Conservation (phyloP, 2,888 invertebrate species). For the Branchipolynoe longqiensis region DNA sequence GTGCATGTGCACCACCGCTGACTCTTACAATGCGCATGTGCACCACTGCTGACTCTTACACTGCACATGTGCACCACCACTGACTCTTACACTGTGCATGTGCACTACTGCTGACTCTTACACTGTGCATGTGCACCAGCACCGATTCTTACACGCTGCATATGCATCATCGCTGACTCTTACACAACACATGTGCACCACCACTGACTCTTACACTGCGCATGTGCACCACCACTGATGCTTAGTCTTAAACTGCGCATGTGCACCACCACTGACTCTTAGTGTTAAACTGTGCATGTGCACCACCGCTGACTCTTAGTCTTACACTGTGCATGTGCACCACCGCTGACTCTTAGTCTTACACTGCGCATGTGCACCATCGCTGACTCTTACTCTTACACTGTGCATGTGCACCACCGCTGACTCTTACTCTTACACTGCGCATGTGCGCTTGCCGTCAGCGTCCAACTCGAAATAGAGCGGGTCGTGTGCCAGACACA, state of each 20-base stretch:
- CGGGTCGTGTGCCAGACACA: slow-evolving; percentile 26
- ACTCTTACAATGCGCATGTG: too few relatives aligned
- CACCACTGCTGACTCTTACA: too few relatives aligned
- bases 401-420: not conserved
- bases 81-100: not conserved
- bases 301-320: not conserved
- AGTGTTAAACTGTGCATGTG: not conserved
- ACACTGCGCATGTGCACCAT: slow-evolving; percentile 48
- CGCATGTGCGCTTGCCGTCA: slow-evolving; percentile 47
- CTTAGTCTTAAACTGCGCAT: not conserved
- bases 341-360: too few relatives aligned
- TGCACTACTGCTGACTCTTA: not conserved
- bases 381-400: not conserved
- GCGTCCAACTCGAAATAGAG: slow-evolving; percentile 58
- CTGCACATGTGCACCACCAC: too few relatives aligned
- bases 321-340: not conserved
- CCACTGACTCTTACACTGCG: not conserved
- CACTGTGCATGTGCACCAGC: not conserved
- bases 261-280: not conserved
- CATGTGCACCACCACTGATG: not conserved
- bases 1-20: too few relatives aligned
- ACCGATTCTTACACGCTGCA: too few relatives aligned
- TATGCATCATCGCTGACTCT: not conserved
- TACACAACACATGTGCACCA: not conserved
- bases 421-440: slow-evolving; percentile 12